Evolutionary conservation across 2,113 vertebrate species (phyloP), one percentile per base, ranked within the genome.

Genomic region (Trematocara stigmaticum): DNA sequence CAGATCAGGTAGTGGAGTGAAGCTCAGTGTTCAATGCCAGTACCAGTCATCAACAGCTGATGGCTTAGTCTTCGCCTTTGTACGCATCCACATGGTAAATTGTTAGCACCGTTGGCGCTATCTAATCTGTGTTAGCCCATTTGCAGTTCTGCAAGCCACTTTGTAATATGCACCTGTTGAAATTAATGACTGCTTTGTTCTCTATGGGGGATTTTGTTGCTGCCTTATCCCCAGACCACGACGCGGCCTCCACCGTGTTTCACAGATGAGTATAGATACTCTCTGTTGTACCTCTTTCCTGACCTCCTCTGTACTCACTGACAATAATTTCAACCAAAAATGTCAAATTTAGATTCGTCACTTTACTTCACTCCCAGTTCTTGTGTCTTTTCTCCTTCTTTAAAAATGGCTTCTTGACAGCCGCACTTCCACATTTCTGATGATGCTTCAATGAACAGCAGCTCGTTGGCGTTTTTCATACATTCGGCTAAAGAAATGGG

Each of bases 221-320:
- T 3, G 12, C 7, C 0, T 71, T 71, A 16, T 45, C 40, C 11
- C 38, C 35, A 69, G 38, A 42, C 16, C 16, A 69, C 42, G 64
- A 42, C 7, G 7, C 0, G 11, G 6, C 64, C n/a, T 69, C n/a
- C 35, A 23, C n/a, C 1, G 2, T 6, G 64, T 69, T 69, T 69
- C n/a, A 15, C 38, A 69, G 64, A 4, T 23, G 2, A 23, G n/a
- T 69, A 9, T 15, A 42, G n/a, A 0, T 23, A 15, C 38, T 40
- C n/a, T 42, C 7, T 42, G 11, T 23, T 23, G 64, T 42, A 42
- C n/a, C 5, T 42, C 0, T 66, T 40, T 69, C 64, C 61, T 38
- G 61, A 40, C 61, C 18, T 20, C 10, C 34, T 40, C 35, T 69
- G 64, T 42, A 9, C 11, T 15, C 20, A 42, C 38, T 42, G 10